Conservation (phyloP, 2,888 invertebrate species). For the Xestia rhomboidea region DNA sequence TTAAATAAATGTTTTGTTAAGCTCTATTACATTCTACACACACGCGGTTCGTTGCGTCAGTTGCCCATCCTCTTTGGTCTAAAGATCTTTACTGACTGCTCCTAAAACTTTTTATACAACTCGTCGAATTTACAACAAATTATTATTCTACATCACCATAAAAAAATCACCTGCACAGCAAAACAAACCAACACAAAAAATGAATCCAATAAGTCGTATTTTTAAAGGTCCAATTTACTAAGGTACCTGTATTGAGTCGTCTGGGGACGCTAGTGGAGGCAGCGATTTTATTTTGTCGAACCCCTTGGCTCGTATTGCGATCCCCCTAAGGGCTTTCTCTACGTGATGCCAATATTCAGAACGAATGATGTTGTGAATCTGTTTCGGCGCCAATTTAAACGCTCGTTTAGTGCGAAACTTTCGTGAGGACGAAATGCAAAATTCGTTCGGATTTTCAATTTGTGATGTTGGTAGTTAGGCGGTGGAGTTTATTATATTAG, state of each 20-base stretch:
- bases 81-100: background rate
- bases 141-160: background rate
- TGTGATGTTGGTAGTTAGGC: constrained; percentile 70
- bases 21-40: background rate
- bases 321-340: constrained; percentile 84
- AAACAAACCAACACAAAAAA: constrained; percentile 59
- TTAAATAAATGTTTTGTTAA: background rate
- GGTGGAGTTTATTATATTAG: constrained; percentile 61
- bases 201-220: constrained; percentile 68
- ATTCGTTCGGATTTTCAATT: constrained; percentile 83
- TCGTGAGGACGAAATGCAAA: constrained; percentile 67
- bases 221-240: constrained; percentile 85
- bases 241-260: constrained; percentile 84
- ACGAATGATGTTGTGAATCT: constrained; percentile 87
- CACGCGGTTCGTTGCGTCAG: background rate
- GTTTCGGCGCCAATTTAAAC: constrained; percentile 84
- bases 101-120: background rate
- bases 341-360: constrained; percentile 88
- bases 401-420: constrained; percentile 79
- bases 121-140: background rate
- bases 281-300: constrained; percentile 85
- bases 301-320: constrained; percentile 81
- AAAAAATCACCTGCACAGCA: constrained; percentile 18
- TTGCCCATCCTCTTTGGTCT: background rate
- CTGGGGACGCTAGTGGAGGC: constrained; percentile 83